Conservation (phyloP, 2,113 vertebrate species). For the Pangasianodon gigas region DNA sequence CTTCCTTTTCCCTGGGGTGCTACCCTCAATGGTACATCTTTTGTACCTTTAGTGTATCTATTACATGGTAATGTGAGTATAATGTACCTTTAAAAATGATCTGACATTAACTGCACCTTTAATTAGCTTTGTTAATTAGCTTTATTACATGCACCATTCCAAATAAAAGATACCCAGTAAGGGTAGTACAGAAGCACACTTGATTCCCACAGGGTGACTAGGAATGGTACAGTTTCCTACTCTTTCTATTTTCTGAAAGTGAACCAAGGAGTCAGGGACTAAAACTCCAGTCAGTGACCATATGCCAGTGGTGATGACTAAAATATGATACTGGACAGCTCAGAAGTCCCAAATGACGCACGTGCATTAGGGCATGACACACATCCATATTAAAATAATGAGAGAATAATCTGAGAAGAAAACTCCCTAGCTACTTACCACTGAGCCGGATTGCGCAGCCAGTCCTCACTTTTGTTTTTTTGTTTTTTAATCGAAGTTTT, state of each 20-base stretch:
- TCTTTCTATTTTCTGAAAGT: neutral
- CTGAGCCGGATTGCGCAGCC: constrained; percentile 18
- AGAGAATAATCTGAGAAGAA: neutral
- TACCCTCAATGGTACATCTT: too few species aligned
- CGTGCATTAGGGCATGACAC: neutral
- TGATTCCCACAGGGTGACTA: neutral
- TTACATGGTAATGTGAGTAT: neutral
- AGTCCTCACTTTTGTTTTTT: neutral
- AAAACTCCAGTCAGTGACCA: neutral
- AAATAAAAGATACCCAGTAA: neutral
- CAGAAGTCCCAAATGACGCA: neutral
- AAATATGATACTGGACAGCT: neutral
- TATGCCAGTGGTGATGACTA: neutral
- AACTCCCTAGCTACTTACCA: neutral
- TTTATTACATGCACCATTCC: neutral
- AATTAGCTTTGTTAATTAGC: neutral
- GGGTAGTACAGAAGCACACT: neutral
- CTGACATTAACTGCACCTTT: neutral
- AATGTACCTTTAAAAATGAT: neutral
- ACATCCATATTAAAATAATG: neutral
- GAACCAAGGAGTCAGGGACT: neutral
- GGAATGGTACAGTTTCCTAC: neutral
- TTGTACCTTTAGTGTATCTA: neutral
- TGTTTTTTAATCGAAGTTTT: neutral
- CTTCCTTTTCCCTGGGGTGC: neutral